Percentiles rank a stretch among this genome's conserved stretches.
Evolutionary conservation across 2,113 vertebrate genomes (phyloP).

Genomic region (Bambusicola thoracicus): DNA sequence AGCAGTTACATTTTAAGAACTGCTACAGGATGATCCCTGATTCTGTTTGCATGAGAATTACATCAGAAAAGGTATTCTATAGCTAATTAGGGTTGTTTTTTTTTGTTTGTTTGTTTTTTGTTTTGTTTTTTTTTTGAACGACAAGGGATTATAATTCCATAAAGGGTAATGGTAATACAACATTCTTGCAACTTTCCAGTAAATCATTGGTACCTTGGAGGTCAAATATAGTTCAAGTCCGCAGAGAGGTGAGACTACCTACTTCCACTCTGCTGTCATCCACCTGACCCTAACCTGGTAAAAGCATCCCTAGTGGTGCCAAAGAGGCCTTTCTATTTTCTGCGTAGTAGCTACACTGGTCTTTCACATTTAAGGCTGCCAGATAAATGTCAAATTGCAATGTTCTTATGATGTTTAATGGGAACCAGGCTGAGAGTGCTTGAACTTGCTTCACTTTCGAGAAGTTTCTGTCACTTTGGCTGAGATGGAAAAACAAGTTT

Average conservation of each 20-base stretch:
- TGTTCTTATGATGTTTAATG: conserved; percentile 46
- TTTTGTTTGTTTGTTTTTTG: not conserved
- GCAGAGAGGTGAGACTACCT: conserved; percentile 58
- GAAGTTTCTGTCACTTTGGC: conserved; percentile 57
- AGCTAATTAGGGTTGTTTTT: conserved; percentile 14
- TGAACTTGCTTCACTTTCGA: conserved; percentile 51
- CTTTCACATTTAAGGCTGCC: conserved; percentile 60
- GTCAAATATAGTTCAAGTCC: conserved; percentile 58
- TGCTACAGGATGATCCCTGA: conserved; percentile 16
- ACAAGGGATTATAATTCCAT: conserved; percentile 33
- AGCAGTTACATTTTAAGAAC: conserved; percentile 22
- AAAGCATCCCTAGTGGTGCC: conserved; percentile 53
- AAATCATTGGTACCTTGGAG: conserved; percentile 37
- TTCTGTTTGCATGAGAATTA: conserved; percentile 41
- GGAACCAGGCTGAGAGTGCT: conserved; percentile 12
- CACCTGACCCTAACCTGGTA: conserved; percentile 63
- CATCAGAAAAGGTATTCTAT: conserved; percentile 23
- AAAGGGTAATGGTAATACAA: conserved; percentile 25
- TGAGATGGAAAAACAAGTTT: conserved; percentile 45
- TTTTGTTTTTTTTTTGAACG: not conserved
- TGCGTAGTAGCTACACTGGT: conserved; percentile 1
- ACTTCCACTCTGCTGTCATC: conserved; percentile 37
- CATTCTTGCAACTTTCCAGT: conserved; percentile 38
- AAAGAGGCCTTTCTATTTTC: conserved; percentile 25
- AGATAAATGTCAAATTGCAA: conserved; percentile 51